Base-by-base conservation (phyloP, 2,113 vertebrate species). In the Tyrannus savana region DNA sequence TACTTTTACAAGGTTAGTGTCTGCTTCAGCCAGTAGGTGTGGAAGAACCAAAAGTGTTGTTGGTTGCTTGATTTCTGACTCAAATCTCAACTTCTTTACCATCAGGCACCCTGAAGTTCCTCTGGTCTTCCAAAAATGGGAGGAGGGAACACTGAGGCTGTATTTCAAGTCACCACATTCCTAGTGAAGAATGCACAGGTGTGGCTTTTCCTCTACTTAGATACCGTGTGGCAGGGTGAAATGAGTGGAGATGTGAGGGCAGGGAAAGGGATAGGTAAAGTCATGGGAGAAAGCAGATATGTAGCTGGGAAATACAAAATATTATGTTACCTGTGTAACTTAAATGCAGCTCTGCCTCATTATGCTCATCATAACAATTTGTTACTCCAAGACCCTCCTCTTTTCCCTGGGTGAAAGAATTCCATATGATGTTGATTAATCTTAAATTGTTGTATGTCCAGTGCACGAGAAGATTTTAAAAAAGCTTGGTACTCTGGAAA, bases 401-500 rank as follows among this genome's bases (percentile, higher is more conserved):
- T 41, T 73, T 78, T 67, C 12, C 9, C n/a, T 25, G 17, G 35
- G 15, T 55, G 4, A 47, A n/a, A 47, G 16, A 49, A 24, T 12
- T 46, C 42, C n/a, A 81, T 46, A 37, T 71, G 9, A 27, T 23
- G 19, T 52, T 84, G 10, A 31, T 75, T 44, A 44, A 31, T 31
- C 27, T 47, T 62, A 33, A 64, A 18, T 23, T 67, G 47, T 5
- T 5, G 0, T 37, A 22, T 46, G 68, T 56, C 39, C 14, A 58
- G 2, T 37, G 37, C 31, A 24, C 1, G 2, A 31, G 14, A 27
- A 2, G 69, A 46, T 44, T 49, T 83, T 10, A 1, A 5, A 14
- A 53, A 74, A 82, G 9, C 21, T n/a, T 64, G 44, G 6, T 41
- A 47, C 14, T 88, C 49, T 56, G 33, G 14, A 66, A 50, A 41